A percentile compares a stretch with the other conserved stretches of the same genome.
Evolutionary conservation across 2,888 invertebrate genomes (phyloP).

Genomic region (Dusona sp.): DNA sequence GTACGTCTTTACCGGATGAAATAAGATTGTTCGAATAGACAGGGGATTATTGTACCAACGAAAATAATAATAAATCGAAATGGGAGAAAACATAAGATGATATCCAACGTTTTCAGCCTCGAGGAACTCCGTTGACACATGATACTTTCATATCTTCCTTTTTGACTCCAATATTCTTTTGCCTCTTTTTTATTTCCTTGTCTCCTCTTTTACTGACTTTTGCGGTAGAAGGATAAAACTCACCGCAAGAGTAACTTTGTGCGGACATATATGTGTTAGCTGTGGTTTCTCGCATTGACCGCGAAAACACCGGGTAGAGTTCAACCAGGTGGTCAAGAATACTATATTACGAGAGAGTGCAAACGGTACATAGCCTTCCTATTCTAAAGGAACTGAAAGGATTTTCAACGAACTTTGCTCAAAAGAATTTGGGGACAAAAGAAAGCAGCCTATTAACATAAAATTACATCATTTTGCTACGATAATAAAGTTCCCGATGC

Average conservation of each 20-base stretch:
- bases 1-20: constrained; percentile 15
- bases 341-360: constrained; percentile 13
- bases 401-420: not conserved
- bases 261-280: constrained; percentile 57
- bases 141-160: constrained; percentile 52
- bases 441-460: not conserved
- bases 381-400: not conserved
- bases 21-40: not conserved
- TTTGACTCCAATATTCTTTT: constrained; percentile 34
- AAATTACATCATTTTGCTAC: not conserved
- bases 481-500: not conserved
- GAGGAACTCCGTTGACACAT: constrained; percentile 44
- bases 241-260: constrained; percentile 16
- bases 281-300: constrained; percentile 60
- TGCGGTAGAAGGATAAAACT: constrained; percentile 22
- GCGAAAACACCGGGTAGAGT: constrained; percentile 49
- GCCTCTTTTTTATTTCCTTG: not conserved
- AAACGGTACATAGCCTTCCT: not conserved
- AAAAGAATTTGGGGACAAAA: not conserved
- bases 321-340: constrained; percentile 39
- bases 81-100: not conserved
- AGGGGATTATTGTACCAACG: constrained; percentile 3
- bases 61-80: constrained; percentile 30
- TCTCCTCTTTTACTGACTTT: constrained; percentile 5
- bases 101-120: constrained; percentile 9